Evolutionary conservation across 2,888 invertebrate species (phyloP), one percentile per base, ranked within the genome.

Genomic region (Cetonia aurata): DNA sequence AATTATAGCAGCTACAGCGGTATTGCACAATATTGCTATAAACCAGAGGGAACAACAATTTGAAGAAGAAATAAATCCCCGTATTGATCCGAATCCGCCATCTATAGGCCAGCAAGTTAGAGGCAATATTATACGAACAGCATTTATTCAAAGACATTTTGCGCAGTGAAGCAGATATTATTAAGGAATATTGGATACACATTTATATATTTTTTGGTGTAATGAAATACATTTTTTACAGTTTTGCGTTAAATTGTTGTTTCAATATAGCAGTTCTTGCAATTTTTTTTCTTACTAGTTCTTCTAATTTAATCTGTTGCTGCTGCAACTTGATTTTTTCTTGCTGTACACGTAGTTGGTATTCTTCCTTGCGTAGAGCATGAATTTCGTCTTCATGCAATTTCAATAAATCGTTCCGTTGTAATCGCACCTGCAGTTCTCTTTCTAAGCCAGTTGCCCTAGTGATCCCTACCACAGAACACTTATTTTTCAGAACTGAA

Each of bases 1-100:
- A 46, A 66, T 66, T 13, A 66, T 66, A 33, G 52, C 52, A 13
- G 66, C 66, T 10, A 66, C 66, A 52, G 66, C 52, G 12, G 52
- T 52, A 8, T 37, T 48, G 13, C 66, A 66, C 33, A 66, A 66
- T 52, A 66, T 66, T 52, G 60, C 60, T 13, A 17, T 60, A 10
- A 42, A 42, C 8, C 31, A 41, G 33, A 17, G 8, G 37, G 31
- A 48, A n/a, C 25, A 53, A 53, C 10, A 53, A 25, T 53, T 44
- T 44, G 12, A 44, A 44, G 53, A 53, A 25, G 33, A 67, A 12
- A 25, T 53, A 25, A 25, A 33, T 53, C 13, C n/a, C 15, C 48
- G 19, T n/a, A 13, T 17, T 19, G 65, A 50, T 25, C 65, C 65
- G 8, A n/a, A 25, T n/a, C 67, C 50, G 17, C 67, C 50, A 37